Percentiles rank a stretch among this genome's conserved stretches.
phyloP scores from a whole-genome alignment of 2,797 vertebrate species.

The Eleutherodactylus coqui region DNA sequence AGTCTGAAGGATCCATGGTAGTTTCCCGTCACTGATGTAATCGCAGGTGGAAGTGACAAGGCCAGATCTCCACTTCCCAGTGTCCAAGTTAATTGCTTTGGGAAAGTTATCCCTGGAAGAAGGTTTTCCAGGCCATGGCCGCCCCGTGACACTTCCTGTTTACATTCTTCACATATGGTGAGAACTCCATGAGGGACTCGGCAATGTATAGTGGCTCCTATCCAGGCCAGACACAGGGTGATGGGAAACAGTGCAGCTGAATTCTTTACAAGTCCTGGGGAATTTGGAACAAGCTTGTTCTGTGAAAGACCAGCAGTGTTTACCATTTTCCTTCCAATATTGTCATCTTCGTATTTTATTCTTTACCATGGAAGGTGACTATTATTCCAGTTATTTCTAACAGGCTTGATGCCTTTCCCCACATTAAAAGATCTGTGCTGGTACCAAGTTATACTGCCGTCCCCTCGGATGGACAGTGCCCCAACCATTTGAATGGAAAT shows the following conservation, averaged over 20 bases:
- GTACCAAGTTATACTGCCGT: too few species aligned
- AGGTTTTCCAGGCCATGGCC: conserved; percentile 41
- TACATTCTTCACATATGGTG: neutral
- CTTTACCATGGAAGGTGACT: too few species aligned
- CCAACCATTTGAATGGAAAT: too few species aligned
- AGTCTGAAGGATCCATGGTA: neutral
- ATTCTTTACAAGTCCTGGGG: neutral
- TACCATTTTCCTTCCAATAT: too few species aligned
- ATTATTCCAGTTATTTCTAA: too few species aligned
- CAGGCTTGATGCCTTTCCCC: too few species aligned
- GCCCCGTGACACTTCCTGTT: conserved; percentile 27
- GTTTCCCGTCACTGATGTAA: neutral
- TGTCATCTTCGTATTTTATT: too few species aligned
- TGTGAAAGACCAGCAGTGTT: too few species aligned
- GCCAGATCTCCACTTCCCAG: conserved; percentile 8
- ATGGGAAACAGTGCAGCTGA: neutral
- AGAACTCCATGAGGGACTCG: rapidly evolving
- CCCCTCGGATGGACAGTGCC: too few species aligned
- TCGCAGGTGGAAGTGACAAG: conserved; percentile 24
- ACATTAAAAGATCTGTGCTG: too few species aligned
- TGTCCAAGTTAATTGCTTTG: conserved; percentile 28
- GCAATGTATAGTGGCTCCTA: rapidly evolving
- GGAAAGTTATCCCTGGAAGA: conserved; percentile 31
- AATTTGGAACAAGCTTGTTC: neutral
- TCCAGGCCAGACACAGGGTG: neutral